These are phyloP conservation scores for Acropternis orthonyx DNA, from an alignment of 2,797 vertebrate genomes.

Conservation along the genomic window DNA sequence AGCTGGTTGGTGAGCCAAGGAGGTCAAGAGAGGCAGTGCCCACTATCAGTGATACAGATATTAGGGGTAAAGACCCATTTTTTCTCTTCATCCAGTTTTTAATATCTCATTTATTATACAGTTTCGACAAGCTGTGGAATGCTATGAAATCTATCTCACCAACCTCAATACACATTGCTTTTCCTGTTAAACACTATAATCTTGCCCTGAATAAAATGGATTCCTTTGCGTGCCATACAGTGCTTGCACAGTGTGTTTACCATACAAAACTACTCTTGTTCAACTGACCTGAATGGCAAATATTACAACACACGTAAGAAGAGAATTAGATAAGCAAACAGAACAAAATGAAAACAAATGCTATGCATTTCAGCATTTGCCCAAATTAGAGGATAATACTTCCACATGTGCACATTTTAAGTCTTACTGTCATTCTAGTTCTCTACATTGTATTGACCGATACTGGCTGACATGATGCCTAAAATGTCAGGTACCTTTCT, in stretches of 20 bases:
- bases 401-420: not conserved
- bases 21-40: not conserved
- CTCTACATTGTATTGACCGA: not conserved
- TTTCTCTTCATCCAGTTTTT: not conserved
- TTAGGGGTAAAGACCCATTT: not conserved
- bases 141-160: not conserved
- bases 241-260: not conserved
- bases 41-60: not conserved
- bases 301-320: not conserved
- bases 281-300: not conserved
- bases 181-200: conserved; percentile 27
- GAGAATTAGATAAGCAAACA: not conserved
- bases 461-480: not conserved
- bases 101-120: not conserved
- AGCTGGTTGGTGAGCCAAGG: not conserved
- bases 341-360: not conserved
- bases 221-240: not conserved
- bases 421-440: not conserved
- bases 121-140: not conserved
- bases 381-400: not conserved
- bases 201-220: not conserved
- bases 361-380: not conserved
- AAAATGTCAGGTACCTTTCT: not conserved
- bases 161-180: not conserved
- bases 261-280: not conserved